A percentile compares a stretch with the other conserved stretches of the same genome.
These are phyloP conservation scores for Sebastes cheni DNA, from an alignment of 2,797 vertebrate genomes.

Conservation along the genomic window DNA sequence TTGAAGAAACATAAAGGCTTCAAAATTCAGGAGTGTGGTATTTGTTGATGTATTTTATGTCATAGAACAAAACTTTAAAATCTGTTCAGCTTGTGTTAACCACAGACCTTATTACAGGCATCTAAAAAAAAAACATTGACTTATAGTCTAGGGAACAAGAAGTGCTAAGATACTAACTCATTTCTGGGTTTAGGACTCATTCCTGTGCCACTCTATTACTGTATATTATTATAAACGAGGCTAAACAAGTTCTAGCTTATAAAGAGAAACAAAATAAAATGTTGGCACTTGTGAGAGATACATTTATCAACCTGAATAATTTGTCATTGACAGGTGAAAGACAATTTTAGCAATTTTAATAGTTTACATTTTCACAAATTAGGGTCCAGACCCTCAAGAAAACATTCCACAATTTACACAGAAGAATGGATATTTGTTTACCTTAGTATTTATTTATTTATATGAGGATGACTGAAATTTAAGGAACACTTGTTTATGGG, in stretches of 20 bases:
- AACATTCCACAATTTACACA: background rate
- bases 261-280: background rate
- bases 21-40: no score
- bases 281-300: background rate
- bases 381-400: background rate
- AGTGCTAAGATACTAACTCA: no score
- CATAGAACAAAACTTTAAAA: no score
- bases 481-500: background rate
- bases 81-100: no score
- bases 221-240: background rate
- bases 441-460: no score
- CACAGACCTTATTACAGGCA: no score
- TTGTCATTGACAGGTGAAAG: background rate
- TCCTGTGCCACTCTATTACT: background rate
- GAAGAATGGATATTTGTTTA: background rate
- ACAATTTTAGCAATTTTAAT: background rate
- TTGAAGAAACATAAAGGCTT: no score
- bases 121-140: no score
- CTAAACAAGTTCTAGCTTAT: background rate
- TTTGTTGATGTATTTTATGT: no score
- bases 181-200: no score
- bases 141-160: no score
- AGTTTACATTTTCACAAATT: background rate
- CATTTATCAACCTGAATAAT: background rate
- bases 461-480: no score